phyloP scores from a whole-genome alignment of 2,113 vertebrate genomes.

The Leptocoma aspasia region DNA sequence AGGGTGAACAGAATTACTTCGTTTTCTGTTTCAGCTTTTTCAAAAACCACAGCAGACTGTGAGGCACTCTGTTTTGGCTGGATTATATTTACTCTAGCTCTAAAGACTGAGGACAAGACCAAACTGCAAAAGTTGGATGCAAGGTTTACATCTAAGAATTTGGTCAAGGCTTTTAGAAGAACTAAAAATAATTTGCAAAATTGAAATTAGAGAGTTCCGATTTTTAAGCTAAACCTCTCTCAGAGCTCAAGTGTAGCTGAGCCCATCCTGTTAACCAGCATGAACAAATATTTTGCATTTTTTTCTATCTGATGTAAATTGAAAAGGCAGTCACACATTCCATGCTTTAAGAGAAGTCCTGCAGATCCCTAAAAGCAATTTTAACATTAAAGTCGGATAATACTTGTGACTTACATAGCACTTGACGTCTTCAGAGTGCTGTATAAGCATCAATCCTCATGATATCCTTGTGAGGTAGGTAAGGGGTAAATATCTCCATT shows the following conservation, averaged over 20 bases:
- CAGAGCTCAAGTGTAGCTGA: background rate
- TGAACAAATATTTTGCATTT: conserved; percentile 1
- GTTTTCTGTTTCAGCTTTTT: background rate
- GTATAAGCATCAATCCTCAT: background rate
- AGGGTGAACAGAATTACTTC: background rate
- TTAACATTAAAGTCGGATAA: background rate
- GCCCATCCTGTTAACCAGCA: background rate
- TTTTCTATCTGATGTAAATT: background rate
- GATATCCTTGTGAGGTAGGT: background rate
- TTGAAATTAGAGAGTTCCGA: background rate
- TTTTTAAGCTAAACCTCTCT: background rate
- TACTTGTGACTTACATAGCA: background rate
- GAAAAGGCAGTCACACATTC: background rate
- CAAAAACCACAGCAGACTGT: background rate
- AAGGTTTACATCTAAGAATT: background rate
- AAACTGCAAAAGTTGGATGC: background rate
- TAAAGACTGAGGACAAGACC: background rate
- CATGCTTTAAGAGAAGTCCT: background rate
- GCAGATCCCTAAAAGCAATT: background rate
- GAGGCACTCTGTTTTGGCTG: background rate
- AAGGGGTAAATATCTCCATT: background rate
- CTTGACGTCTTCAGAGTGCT: background rate
- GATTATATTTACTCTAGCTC: background rate
- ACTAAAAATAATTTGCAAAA: background rate
- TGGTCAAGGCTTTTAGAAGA: background rate